Evolutionary conservation across 2,113 vertebrate species (phyloP).

Genomic region (Gallinago paraguaiae): DNA sequence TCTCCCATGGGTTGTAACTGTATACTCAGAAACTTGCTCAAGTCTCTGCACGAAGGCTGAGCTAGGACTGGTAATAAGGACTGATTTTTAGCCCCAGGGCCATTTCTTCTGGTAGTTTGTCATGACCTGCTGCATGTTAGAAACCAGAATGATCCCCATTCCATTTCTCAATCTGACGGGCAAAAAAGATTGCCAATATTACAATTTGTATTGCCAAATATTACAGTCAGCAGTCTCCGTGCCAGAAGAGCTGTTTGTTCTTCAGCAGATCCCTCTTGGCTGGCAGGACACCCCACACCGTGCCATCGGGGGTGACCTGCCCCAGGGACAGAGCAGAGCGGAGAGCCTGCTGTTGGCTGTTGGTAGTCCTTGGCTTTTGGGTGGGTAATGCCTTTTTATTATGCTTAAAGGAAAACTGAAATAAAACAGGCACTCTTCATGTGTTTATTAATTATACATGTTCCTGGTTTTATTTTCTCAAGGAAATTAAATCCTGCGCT

Average conservation of each 20-base stretch:
- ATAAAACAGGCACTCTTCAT: background rate
- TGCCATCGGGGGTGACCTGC: background rate
- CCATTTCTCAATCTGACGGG: background rate
- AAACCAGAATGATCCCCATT: background rate
- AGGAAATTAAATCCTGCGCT: background rate
- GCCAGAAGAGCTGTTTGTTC: background rate
- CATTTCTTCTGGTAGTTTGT: background rate
- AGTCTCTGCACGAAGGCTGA: background rate
- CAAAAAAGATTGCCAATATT: background rate
- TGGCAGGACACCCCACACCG: accelerated
- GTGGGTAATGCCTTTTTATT: background rate
- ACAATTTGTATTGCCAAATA: background rate
- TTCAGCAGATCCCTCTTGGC: background rate
- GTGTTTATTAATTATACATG: accelerated
- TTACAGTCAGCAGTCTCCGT: background rate
- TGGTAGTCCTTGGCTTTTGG: background rate
- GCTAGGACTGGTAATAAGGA: background rate
- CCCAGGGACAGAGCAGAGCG: background rate
- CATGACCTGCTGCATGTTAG: background rate
- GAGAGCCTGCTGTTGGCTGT: background rate
- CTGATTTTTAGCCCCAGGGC: background rate
- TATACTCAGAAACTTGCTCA: background rate
- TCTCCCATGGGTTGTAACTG: background rate
- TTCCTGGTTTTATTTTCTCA: background rate
- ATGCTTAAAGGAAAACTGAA: background rate